These are phyloP conservation scores for Mastacembelus armatus DNA, from an alignment of 2,797 vertebrate genomes.

Conservation along the genomic window DNA sequence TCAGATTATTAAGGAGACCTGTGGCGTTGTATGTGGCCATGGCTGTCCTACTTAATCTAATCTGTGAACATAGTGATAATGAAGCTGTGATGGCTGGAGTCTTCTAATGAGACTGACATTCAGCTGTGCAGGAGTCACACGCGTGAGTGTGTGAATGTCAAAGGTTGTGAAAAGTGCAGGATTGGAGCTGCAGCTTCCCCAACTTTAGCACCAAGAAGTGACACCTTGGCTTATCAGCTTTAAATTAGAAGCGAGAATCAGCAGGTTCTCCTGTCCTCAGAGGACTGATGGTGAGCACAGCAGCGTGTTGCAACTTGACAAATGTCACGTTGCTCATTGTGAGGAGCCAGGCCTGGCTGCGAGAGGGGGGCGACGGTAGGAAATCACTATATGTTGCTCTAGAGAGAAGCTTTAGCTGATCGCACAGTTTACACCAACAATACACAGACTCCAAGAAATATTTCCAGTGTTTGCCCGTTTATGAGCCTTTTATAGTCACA, in stretches of 20 bases:
- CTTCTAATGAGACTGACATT: conserved; percentile 72
- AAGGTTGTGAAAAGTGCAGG: conserved; percentile 74
- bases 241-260: conserved; percentile 70
- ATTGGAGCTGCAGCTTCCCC: conserved; percentile 35
- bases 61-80: conserved; percentile 27
- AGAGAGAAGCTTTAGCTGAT: not conserved
- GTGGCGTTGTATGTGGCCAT: no score
- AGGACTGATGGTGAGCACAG: conserved; percentile 65
- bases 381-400: conserved; percentile 27
- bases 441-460: not conserved
- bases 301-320: conserved; percentile 71
- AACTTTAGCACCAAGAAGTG: conserved; percentile 74
- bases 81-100: conserved; percentile 36
- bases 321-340: conserved; percentile 67
- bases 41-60: no score
- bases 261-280: conserved; percentile 66
- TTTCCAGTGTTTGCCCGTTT: not conserved
- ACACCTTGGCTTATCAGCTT: conserved; percentile 68
- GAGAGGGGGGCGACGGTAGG: not conserved
- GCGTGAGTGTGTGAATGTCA: conserved; percentile 67
- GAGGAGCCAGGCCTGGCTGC: conserved; percentile 13
- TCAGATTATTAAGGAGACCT: not conserved
- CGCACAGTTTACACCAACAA: conserved; percentile 14
- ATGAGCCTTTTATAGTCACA: not conserved
- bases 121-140: conserved; percentile 37